These are phyloP conservation scores for Mechanitis messenoides DNA, from an alignment of 2,888 invertebrate genomes.

Conservation along the genomic window DNA sequence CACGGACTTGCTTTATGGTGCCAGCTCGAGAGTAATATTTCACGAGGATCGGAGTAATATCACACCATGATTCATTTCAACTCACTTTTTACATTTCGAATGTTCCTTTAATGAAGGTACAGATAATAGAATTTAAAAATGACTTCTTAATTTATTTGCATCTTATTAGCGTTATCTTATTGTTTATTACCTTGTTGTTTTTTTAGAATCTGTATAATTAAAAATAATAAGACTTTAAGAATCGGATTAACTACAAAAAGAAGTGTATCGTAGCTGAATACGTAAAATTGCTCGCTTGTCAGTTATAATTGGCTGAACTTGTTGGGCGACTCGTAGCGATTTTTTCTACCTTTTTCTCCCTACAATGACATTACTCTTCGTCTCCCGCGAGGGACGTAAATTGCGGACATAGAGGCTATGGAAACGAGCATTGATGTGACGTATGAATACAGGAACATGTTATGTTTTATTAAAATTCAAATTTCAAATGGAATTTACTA, in stretches of 20 bases:
- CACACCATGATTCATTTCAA: conserved; percentile 74
- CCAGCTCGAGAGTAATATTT: conserved; percentile 74
- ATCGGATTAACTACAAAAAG: conserved; percentile 24
- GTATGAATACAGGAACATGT: conserved; percentile 65
- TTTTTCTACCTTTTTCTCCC: conserved; percentile 64
- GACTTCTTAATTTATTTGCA: conserved; percentile 31
- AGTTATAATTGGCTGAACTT: conserved; percentile 77
- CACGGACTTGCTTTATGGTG: conserved; percentile 75
- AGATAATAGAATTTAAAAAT: conserved; percentile 58
- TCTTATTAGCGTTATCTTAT: conserved; percentile 28
- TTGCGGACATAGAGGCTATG: conserved; percentile 62
- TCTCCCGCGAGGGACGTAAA: conserved; percentile 73
- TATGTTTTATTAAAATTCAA: conserved; percentile 68
- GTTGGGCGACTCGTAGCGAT: conserved; percentile 63
- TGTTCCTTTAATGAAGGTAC: conserved; percentile 67
- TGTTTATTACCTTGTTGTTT: conserved; percentile 2
- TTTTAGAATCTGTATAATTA: conserved; percentile 15
- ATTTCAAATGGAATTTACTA: conserved; percentile 50
- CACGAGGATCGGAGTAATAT: conserved; percentile 58
- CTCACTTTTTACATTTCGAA: conserved; percentile 70
- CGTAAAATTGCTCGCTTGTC: conserved; percentile 68
- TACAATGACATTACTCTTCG: conserved; percentile 72
- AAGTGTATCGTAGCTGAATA: conserved; percentile 26
- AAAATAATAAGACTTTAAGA: conserved; percentile 17
- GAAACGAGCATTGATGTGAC: conserved; percentile 70